Conservation (phyloP, 2,888 invertebrate genomes). For the Amphipyra tragopoginis region DNA sequence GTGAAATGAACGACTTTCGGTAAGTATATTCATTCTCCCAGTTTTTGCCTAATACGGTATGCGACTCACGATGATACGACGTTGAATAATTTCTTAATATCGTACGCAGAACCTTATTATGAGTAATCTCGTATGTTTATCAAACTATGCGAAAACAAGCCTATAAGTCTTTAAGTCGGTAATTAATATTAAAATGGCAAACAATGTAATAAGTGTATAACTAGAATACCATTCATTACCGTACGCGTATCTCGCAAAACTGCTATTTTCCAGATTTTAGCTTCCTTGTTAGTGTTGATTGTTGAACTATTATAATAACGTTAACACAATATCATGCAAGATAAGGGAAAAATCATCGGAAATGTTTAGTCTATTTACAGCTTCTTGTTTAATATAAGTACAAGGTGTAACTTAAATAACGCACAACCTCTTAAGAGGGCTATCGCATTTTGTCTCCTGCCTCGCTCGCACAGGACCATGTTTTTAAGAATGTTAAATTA, state of each 20-base stretch:
- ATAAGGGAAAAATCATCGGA: slow-evolving; percentile 5
- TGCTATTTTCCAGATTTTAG: slow-evolving; percentile 18
- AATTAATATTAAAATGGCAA: slow-evolving; percentile 23
- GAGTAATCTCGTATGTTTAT: slow-evolving; percentile 26
- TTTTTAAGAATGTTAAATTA: too few species aligned
- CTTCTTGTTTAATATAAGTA: too few species aligned
- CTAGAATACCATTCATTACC: slow-evolving; percentile 13
- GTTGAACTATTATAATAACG: background rate
- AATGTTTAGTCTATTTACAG: slow-evolving; percentile 15
- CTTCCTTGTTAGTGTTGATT: background rate
- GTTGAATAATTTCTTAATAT: slow-evolving; percentile 41
- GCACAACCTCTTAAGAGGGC: too few species aligned
- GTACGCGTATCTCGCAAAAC: slow-evolving; percentile 8
- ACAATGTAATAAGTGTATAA: slow-evolving; percentile 9
- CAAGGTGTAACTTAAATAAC: too few species aligned
- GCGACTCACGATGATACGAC: slow-evolving; percentile 34
- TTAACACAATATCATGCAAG: background rate
- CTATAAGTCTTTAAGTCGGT: slow-evolving; percentile 11
- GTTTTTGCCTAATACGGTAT: slow-evolving; percentile 28
- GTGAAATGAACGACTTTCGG: slow-evolving; percentile 16
- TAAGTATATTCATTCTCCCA: slow-evolving; percentile 9
- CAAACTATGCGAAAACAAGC: slow-evolving; percentile 24
- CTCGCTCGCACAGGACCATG: too few species aligned
- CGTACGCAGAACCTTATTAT: slow-evolving; percentile 20
- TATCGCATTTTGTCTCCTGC: too few species aligned